phyloP scores from a whole-genome alignment of 2,888 invertebrate species.

The Tachystola acroxantha region DNA sequence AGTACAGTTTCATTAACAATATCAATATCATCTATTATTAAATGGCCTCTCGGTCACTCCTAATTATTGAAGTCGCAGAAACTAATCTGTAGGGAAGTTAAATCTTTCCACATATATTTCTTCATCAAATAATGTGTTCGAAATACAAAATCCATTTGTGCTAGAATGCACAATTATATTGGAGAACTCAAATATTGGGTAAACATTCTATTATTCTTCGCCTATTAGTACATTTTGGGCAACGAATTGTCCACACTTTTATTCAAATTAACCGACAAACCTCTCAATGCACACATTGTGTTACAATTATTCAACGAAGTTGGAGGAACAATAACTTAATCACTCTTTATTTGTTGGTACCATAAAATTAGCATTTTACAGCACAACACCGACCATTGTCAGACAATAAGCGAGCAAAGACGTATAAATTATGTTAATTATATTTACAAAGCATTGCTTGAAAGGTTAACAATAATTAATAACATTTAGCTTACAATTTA shows the following conservation, averaged over 20 bases:
- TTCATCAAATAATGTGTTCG: too few relatives aligned
- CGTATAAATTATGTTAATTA: slow-evolving; percentile 36
- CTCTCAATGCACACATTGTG: not conserved
- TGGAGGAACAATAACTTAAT: slow-evolving; percentile 24
- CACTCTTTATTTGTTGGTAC: slow-evolving; percentile 30
- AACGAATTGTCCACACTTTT: not conserved
- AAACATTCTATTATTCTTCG: too few relatives aligned
- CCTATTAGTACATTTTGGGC: too few relatives aligned
- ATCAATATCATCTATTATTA: too few relatives aligned
- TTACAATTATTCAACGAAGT: slow-evolving; percentile 18
- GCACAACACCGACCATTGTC: slow-evolving; percentile 15
- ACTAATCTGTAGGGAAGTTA: too few relatives aligned
- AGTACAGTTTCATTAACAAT: too few relatives aligned
- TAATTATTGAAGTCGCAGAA: too few relatives aligned
- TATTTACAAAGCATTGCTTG: slow-evolving; percentile 16
- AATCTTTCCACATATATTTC: too few relatives aligned
- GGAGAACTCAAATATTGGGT: too few relatives aligned
- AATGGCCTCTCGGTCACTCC: too few relatives aligned
- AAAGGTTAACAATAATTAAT: slow-evolving; percentile 13
- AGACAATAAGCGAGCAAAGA: slow-evolving; percentile 24
- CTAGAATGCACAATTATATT: too few relatives aligned
- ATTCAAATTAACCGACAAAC: slow-evolving; percentile 6
- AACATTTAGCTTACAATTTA: not conserved
- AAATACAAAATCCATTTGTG: too few relatives aligned
- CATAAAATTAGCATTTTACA: slow-evolving; percentile 18